Base-by-base conservation (phyloP, 2,113 vertebrate species). In the Brachionichthys hirsutus region DNA sequence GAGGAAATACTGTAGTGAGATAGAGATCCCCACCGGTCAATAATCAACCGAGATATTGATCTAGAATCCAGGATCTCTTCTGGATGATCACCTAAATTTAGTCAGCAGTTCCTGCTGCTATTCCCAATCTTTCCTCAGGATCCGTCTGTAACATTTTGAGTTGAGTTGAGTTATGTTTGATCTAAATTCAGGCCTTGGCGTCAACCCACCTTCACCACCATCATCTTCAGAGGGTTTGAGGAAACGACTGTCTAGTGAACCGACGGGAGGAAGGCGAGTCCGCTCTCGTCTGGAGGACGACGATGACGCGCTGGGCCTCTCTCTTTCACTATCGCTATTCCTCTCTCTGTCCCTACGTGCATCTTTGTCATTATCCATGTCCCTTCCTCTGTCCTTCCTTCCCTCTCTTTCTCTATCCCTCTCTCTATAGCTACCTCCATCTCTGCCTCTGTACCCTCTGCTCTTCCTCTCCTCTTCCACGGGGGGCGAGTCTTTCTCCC, bases 161-260 rank as follows among this genome's bases (percentile, higher is more conserved):
- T n/a, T n/a, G n/a, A n/a, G n/a, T n/a, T n/a, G n/a, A n/a, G n/a
- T n/a, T 30, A 30, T 30, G 1, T 30, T 30, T 30, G 24, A 30
- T 30, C 24, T 6, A 30, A 30, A 30, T 30, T 30, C 24, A 30
- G 12, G 8, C n/a, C 10, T 38, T 8, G 17, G 65, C 0, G 20
- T 62, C 1, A 67, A 77, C 83, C 19, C 62, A 90, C 61, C 83
- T 45, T 52, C 67, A 2, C 24, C 64, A 0, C 51, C 30, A 48
- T 94, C 91, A 14, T 92, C 87, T 24, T 94, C 93, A 54, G 89
- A 89, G 0, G 96, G 95, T 80, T 93, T 97, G 70, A 95, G 86
- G 84, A 98, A 99, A 65, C 85, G 91, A 20, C 90, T 67, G 88
- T 91, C 94, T n/a, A 92, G 67, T 43, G 81, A 90, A 41, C 86